Evolutionary conservation across 2,113 vertebrate genomes (phyloP).

Genomic region (Xiphophorus maculatus): DNA sequence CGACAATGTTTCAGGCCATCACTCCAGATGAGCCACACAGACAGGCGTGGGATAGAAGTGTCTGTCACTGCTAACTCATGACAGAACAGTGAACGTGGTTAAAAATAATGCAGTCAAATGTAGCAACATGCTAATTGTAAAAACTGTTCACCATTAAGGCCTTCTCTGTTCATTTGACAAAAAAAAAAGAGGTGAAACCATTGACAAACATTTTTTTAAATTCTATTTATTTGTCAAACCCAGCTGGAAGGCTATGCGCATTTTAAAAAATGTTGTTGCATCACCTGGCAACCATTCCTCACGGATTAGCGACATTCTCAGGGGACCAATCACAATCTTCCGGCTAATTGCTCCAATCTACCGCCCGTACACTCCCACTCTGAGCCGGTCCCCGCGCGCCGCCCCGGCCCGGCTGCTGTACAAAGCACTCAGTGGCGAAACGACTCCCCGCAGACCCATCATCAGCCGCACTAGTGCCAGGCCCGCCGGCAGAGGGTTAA

Average conservation of each 20-base stretch:
- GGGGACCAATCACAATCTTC: slow-evolving; percentile 55
- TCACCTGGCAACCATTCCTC: slow-evolving; percentile 53
- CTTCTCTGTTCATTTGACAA: slow-evolving; percentile 21
- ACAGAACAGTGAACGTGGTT: slow-evolving; percentile 45
- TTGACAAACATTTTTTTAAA: not conserved
- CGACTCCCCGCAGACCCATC: slow-evolving; percentile 67
- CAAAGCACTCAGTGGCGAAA: slow-evolving; percentile 57
- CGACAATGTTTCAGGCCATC: slow-evolving; percentile 58
- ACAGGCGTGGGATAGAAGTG: slow-evolving; percentile 68
- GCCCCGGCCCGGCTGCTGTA: slow-evolving; percentile 50
- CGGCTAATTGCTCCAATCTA: slow-evolving; percentile 70
- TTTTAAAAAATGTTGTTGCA: slow-evolving; percentile 25
- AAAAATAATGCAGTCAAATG: slow-evolving; percentile 53
- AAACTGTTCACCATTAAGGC: slow-evolving; percentile 27
- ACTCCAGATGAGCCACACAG: slow-evolving; percentile 59
- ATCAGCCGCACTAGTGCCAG: slow-evolving; percentile 64
- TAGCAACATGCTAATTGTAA: slow-evolving; percentile 21
- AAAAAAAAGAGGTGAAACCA: not conserved
- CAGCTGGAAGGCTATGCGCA: not conserved
- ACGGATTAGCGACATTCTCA: slow-evolving; percentile 44
- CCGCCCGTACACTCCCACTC: slow-evolving; percentile 46
- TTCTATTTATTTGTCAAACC: not conserved
- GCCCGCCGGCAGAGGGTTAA: slow-evolving; percentile 75
- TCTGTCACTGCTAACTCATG: slow-evolving; percentile 58
- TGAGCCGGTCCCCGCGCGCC: slow-evolving; percentile 36